Conservation (phyloP, 2,888 invertebrate species). For the Campaea margaritaria region DNA sequence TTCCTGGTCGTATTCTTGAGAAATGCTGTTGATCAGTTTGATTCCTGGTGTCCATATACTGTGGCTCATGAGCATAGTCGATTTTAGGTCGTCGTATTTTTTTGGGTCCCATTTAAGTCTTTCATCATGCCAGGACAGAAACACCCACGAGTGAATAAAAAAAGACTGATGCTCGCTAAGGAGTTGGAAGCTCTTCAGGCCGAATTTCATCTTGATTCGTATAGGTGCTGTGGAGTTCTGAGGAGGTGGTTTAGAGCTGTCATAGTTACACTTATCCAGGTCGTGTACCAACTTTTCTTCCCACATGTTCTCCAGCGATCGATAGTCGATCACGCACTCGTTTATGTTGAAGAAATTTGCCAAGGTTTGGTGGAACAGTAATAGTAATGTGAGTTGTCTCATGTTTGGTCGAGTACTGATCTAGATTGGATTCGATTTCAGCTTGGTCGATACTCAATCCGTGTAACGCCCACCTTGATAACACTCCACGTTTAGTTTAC, state of each 20-base stretch:
- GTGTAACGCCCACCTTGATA: slow-evolving; percentile 18
- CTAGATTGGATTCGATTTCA: neutral
- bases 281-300: slow-evolving; percentile 43
- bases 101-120: slow-evolving; percentile 55
- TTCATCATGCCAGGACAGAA: slow-evolving; percentile 47
- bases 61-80: slow-evolving; percentile 8
- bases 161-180: slow-evolving; percentile 47
- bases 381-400: slow-evolving; percentile 21
- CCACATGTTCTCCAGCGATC: slow-evolving; percentile 36
- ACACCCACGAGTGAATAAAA: slow-evolving; percentile 39
- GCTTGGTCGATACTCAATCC: slow-evolving; percentile 14
- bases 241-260: slow-evolving; percentile 8
- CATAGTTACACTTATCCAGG: slow-evolving; percentile 23
- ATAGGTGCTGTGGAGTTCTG: slow-evolving; percentile 22
- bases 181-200: slow-evolving; percentile 51
- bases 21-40: slow-evolving; percentile 42
- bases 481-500: neutral
- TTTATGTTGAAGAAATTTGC: slow-evolving; percentile 11
- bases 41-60: slow-evolving; percentile 51
- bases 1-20: slow-evolving; percentile 13
- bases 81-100: slow-evolving; percentile 47
- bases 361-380: slow-evolving; percentile 17
- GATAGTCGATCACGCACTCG: slow-evolving; percentile 33
- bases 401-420: slow-evolving; percentile 25
- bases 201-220: slow-evolving; percentile 40